phyloP scores from a whole-genome alignment of 35 echinoderm and acorn worm species.

The Anneissia japonica region DNA sequence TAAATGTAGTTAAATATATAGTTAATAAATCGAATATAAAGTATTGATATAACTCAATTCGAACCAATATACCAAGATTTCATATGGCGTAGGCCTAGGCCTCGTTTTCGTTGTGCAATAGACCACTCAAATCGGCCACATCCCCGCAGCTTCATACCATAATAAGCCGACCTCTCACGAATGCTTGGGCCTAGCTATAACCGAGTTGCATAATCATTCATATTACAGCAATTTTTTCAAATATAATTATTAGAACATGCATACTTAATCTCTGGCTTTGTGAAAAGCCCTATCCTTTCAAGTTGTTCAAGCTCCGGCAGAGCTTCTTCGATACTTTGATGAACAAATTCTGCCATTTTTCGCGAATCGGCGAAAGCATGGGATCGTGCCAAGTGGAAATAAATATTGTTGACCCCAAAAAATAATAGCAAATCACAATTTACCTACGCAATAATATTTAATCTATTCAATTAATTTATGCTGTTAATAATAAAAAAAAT shows the following conservation, averaged over 20 bases:
- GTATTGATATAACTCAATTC: not conserved
- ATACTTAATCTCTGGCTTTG: conserved; percentile 85
- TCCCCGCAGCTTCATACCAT: not conserved
- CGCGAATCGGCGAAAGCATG: too few species aligned
- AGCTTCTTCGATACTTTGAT: conserved; percentile 87
- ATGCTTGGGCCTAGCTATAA: not conserved
- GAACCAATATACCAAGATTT: not conserved
- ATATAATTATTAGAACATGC: not conserved
- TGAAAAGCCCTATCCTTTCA: conserved; percentile 75
- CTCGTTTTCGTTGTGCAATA: not conserved
- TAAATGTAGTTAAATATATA: not conserved
- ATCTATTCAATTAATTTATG: too few species aligned
- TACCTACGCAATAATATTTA: too few species aligned
- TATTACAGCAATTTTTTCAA: not conserved
- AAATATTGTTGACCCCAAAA: too few species aligned
- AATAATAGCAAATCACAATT: too few species aligned
- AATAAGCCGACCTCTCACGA: too few species aligned
- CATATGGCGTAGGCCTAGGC: not conserved
- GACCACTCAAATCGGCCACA: too few species aligned
- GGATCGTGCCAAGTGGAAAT: too few species aligned
- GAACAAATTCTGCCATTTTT: conserved; percentile 86
- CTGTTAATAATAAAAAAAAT: too few species aligned
- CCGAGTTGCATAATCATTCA: too few species aligned
- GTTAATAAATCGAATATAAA: not conserved
- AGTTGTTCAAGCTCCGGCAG: conserved; percentile 86